These are phyloP conservation scores for Clarias pachynema DNA, from an alignment of 2,797 vertebrate species.

Conservation along the genomic window DNA sequence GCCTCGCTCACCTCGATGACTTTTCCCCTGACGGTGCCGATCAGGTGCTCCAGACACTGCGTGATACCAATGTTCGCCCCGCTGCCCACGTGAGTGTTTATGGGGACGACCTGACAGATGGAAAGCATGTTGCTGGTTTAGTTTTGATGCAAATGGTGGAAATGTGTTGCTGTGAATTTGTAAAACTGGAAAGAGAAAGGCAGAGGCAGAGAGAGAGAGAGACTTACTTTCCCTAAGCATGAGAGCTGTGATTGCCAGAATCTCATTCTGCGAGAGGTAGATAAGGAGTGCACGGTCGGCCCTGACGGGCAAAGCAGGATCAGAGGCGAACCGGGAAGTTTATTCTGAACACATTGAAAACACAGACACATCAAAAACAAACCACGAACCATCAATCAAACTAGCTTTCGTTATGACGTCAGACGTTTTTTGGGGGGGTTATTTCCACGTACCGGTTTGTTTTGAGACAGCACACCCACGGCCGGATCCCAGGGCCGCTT, in stretches of 20 bases:
- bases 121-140: slow-evolving; percentile 15
- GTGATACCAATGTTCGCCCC: slow-evolving; percentile 85
- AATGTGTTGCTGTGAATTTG: background rate
- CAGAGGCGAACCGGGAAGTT: slow-evolving; percentile 93
- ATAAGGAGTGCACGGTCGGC: slow-evolving; percentile 84
- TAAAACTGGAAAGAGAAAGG: background rate
- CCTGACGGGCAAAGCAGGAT: slow-evolving; percentile 92
- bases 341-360: slow-evolving; percentile 77
- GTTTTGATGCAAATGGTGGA: background rate
- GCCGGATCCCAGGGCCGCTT: slow-evolving; percentile 98
- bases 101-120: slow-evolving; percentile 86
- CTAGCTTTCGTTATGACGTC: background rate
- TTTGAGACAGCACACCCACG: slow-evolving; percentile 93
- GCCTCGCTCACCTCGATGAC: slow-evolving; percentile 85
- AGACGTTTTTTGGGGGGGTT: too few relatives aligned
- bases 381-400: background rate
- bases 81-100: slow-evolving; percentile 84
- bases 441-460: slow-evolving; percentile 86
- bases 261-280: slow-evolving; percentile 89
- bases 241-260: slow-evolving; percentile 99
- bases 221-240: slow-evolving; percentile 90
- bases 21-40: slow-evolving; percentile 88
- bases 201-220: background rate
- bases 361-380: background rate
- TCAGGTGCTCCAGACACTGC: slow-evolving; percentile 97